Evolutionary conservation across 2,113 vertebrate species (phyloP).

Genomic region (Puffinus mauretanicus): DNA sequence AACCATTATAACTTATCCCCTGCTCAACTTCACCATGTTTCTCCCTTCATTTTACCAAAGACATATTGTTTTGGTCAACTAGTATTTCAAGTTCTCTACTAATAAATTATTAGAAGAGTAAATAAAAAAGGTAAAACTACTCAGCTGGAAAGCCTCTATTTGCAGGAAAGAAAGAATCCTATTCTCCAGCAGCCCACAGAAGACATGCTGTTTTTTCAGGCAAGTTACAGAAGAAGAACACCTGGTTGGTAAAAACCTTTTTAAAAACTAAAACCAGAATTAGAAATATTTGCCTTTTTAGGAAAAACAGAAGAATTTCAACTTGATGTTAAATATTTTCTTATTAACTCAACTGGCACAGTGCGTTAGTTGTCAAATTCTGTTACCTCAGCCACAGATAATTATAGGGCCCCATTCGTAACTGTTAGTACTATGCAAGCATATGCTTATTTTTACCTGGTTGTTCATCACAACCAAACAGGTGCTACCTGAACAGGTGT

Average conservation of each 20-base stretch:
- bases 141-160: conserved; percentile 17
- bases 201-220: conserved; percentile 46
- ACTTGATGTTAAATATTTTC: conserved; percentile 11
- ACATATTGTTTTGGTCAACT: background rate
- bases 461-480: conserved; percentile 30
- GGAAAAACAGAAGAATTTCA: conserved; percentile 32
- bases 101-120: background rate
- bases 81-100: background rate
- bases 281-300: conserved; percentile 1
- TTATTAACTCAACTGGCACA: conserved; percentile 45
- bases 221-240: conserved; percentile 47
- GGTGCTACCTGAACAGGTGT: background rate
- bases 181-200: conserved; percentile 27
- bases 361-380: conserved; percentile 46
- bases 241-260: background rate
- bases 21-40: background rate
- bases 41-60: background rate
- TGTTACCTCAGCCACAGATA: conserved; percentile 36
- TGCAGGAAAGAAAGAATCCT: conserved; percentile 44
- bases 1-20: conserved; percentile 23
- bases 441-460: conserved; percentile 21
- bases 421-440: conserved; percentile 37
- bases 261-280: background rate
- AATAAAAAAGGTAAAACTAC: background rate
- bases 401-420: background rate